These are phyloP conservation scores for Xestia sexstrigata DNA, from an alignment of 2,888 invertebrate genomes.

Conservation along the genomic window DNA sequence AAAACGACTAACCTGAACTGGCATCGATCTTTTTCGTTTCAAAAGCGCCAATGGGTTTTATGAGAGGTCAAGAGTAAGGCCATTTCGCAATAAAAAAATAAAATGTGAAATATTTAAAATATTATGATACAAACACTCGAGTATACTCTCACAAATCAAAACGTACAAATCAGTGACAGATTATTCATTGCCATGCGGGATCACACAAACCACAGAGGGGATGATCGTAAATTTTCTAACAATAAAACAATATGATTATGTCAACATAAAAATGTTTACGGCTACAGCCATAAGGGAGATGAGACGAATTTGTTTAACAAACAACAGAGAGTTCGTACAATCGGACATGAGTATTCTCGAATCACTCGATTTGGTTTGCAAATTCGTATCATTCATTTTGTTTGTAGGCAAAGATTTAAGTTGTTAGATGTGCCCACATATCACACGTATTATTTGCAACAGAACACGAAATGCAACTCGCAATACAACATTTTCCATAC, in stretches of 20 bases:
- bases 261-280: conserved; percentile 81
- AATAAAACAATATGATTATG: conserved; percentile 80
- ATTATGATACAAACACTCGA: conserved; percentile 15
- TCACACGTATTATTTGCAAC: neutral
- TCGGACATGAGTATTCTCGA: conserved; percentile 30
- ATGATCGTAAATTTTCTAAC: conserved; percentile 73
- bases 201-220: conserved; percentile 49
- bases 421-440: neutral
- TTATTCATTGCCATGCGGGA: conserved; percentile 38
- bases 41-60: neutral
- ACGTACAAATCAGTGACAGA: conserved; percentile 41
- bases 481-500: neutral
- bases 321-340: conserved; percentile 39
- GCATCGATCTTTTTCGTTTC: neutral
- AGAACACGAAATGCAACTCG: neutral
- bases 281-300: conserved; percentile 77
- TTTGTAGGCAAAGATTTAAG: conserved; percentile 23
- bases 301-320: conserved; percentile 54
- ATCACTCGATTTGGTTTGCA: conserved; percentile 45
- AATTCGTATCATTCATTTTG: conserved; percentile 35
- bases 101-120: neutral
- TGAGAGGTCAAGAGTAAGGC: no score
- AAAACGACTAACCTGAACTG: neutral
- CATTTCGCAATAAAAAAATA: no score
- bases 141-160: conserved; percentile 24